Evolutionary conservation across 2,113 vertebrate genomes (phyloP).

Genomic region (Boleophthalmus pectinirostris): DNA sequence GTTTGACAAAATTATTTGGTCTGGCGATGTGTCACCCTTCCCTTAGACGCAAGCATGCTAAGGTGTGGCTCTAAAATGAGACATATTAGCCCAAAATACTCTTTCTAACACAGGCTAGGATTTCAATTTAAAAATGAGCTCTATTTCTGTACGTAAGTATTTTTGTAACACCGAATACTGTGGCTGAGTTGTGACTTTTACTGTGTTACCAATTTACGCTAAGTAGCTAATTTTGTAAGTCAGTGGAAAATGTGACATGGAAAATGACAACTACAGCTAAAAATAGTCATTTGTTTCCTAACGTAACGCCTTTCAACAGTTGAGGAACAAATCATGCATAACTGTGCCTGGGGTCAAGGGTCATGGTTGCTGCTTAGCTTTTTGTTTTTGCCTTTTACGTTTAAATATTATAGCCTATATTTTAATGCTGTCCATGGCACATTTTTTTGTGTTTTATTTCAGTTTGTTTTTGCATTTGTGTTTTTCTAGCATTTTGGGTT

Average conservation of each 20-base stretch:
- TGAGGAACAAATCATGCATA: neutral
- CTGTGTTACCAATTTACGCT: too few relatives aligned
- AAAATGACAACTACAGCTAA: too few relatives aligned
- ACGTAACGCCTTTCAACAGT: neutral
- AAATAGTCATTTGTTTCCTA: neutral
- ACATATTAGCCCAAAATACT: slow-evolving; percentile 45
- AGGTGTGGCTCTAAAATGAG: slow-evolving; percentile 46
- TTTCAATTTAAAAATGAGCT: neutral
- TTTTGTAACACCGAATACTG: too few relatives aligned
- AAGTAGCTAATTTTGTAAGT: too few relatives aligned
- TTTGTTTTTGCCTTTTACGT: neutral
- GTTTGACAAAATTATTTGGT: slow-evolving; percentile 16
- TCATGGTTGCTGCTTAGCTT: neutral
- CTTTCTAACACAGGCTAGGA: neutral
- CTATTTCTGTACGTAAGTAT: too few relatives aligned
- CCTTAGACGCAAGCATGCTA: slow-evolving; percentile 17
- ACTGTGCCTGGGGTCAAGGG: neutral
- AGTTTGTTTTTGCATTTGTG: neutral
- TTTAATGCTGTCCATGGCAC: neutral
- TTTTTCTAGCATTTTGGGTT: neutral
- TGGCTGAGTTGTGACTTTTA: too few relatives aligned
- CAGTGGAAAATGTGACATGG: too few relatives aligned
- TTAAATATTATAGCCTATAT: too few relatives aligned
- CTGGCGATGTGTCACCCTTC: slow-evolving; percentile 15
- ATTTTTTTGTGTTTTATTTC: too few relatives aligned